Base-by-base conservation (phyloP, 2,888 invertebrate species). In the Noctuana brunneofusca region DNA sequence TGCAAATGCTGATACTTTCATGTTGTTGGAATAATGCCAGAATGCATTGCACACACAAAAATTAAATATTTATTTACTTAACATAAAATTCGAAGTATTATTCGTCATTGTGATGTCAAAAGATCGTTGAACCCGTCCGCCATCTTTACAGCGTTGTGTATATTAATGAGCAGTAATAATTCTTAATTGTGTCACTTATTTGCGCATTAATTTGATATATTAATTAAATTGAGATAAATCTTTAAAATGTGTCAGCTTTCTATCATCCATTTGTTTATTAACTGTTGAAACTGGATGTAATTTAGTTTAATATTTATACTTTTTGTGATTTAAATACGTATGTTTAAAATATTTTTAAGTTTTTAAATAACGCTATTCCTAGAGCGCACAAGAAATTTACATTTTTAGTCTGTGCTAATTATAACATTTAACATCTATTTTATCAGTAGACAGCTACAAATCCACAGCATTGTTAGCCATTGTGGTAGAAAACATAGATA, bases 211-310 rank as follows among this genome's bases (percentile, higher is more conserved):
- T 48, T 48, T 22, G 22, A 48, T 48, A 48, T 22, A n/a, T 22
- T n/a, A 48, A 48, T 22, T 12, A 48, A 48, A n/a, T n/a, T 48
- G 12, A 9, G 48, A 48, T 46, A 46, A 46, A 46, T 48, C 46
- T 48, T 22, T 22, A 18, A 48, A 48, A 4, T n/a, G 22, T 48
- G 48, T 22, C 48, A 48, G 22, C 5, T n/a, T 20, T 20, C 22
- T 48, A 22, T n/a, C 20, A 12, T 48, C 4, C 12, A 22, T 48
- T 22, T 8, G 16, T n/a, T 22, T 48, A 43, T 43, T 41, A 41
- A 9, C 16, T 16, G 16, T 41, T 6, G n/a, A n/a, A n/a, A 43
- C 8, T 43, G 43, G 16, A 5, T 8, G 9, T 18, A 16, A 41
- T 5, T 41, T 41, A 41, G 6, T 41, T 32, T 32, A 2, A 5